Percentiles rank a stretch among this genome's conserved stretches.
phyloP scores from a whole-genome alignment of 2,888 invertebrate genomes.

The Diplolepis rosae region DNA sequence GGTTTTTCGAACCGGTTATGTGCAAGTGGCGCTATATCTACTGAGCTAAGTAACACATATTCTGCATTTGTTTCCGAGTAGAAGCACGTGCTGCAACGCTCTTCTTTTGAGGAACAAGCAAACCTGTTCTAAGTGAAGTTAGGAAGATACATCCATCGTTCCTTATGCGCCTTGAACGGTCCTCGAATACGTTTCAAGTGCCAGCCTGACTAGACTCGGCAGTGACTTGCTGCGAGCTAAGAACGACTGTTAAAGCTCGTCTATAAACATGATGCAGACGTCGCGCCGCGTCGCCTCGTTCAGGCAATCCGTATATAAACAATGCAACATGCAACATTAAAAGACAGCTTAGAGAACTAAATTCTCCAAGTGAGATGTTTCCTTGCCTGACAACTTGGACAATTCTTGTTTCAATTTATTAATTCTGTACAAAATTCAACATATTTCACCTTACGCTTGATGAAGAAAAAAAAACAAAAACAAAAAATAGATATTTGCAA shows the following conservation, averaged over 20 bases:
- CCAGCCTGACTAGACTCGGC: conserved; percentile 20
- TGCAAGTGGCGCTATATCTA: not conserved
- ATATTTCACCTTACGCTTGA: too few species aligned
- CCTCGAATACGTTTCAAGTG: conserved; percentile 13
- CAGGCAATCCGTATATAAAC: conserved; percentile 21
- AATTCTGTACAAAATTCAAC: too few species aligned
- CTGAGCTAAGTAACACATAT: conserved; percentile 17
- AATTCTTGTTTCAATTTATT: not conserved
- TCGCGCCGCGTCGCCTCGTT: too few species aligned
- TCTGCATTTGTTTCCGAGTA: conserved; percentile 17
- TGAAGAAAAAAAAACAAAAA: too few species aligned
- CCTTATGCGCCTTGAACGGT: conserved; percentile 18
- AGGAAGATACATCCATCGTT: conserved; percentile 5
- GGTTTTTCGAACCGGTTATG: conserved; percentile 1
- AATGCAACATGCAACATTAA: conserved; percentile 31
- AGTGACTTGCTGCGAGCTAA: conserved; percentile 16
- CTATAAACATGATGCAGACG: conserved; percentile 15
- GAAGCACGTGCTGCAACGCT: conserved; percentile 25
- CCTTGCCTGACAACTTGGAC: not conserved
- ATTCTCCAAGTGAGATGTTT: conserved; percentile 3
- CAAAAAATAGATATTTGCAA: too few species aligned
- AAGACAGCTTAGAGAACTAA: conserved; percentile 32
- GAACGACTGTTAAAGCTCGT: not conserved
- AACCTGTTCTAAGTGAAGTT: conserved; percentile 26
- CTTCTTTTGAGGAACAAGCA: conserved; percentile 15